Evolutionary conservation across 2,888 invertebrate species (phyloP).

Genomic region (Polia nebulosa): DNA sequence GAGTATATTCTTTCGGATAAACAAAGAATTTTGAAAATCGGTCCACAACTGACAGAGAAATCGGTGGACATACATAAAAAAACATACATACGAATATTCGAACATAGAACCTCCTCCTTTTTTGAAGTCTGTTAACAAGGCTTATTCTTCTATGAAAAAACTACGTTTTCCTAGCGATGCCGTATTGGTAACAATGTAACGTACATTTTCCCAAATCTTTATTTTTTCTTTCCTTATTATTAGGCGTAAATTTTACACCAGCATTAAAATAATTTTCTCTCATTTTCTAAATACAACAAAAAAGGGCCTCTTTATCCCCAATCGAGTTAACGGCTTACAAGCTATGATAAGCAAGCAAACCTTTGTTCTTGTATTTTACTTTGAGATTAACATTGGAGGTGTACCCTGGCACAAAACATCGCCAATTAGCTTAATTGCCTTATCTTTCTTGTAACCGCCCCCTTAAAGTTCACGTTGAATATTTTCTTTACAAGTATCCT

Average conservation of each 20-base stretch:
- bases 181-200: not conserved
- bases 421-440: constrained; percentile 57
- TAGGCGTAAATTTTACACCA: not conserved
- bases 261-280: no score
- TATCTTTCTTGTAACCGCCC: constrained; percentile 39
- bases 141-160: no score
- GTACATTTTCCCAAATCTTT: not conserved
- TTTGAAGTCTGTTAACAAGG: no score
- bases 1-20: no score
- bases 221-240: not conserved
- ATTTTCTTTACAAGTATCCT: constrained; percentile 34
- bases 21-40: no score
- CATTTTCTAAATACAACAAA: not conserved
- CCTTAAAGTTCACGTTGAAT: constrained; percentile 31
- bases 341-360: constrained; percentile 32
- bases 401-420: constrained; percentile 42
- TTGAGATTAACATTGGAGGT: constrained; percentile 44
- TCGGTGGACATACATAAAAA: no score
- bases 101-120: no score
- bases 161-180: no score
- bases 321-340: constrained; percentile 38
- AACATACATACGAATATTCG: no score
- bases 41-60: no score
- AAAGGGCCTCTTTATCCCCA: constrained; percentile 10
- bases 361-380: constrained; percentile 43